phyloP scores from a whole-genome alignment of 2,888 invertebrate genomes.

The Caenorhabditis sp. region DNA sequence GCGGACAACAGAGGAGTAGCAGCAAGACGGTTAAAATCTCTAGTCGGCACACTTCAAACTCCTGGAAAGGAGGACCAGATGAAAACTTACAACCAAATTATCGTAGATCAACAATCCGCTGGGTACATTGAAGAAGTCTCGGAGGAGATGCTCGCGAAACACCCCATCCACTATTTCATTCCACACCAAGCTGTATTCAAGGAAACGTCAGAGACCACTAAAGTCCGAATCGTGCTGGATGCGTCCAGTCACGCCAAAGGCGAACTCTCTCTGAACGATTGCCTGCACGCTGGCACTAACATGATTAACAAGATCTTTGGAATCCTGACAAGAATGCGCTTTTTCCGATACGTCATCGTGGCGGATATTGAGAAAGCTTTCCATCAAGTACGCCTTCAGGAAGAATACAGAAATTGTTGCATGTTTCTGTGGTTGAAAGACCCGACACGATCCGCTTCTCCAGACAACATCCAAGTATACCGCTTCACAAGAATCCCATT shows the following conservation, averaged over 20 bases:
- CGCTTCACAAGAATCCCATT: slow-evolving; percentile 45
- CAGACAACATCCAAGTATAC: slow-evolving; percentile 10
- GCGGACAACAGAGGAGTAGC: background rate
- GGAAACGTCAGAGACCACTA: background rate
- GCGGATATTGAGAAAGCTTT: slow-evolving; percentile 36
- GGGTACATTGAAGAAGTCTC: slow-evolving; percentile 11
- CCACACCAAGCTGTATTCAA: slow-evolving; percentile 14
- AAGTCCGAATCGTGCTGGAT: slow-evolving; percentile 26
- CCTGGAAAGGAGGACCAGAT: too few relatives aligned
- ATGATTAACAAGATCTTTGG: slow-evolving; percentile 5
- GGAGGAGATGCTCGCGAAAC: background rate
- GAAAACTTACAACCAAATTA: background rate
- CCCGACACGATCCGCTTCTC: background rate
- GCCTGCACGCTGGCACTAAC: slow-evolving; percentile 17
- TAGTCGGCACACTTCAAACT: background rate
- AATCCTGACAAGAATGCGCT: slow-evolving; percentile 1
- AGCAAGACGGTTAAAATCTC: background rate
- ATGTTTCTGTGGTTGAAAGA: slow-evolving; percentile 46
- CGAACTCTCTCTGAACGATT: slow-evolving; percentile 25
- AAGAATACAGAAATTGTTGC: slow-evolving; percentile 1
- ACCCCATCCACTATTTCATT: background rate
- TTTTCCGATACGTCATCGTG: background rate
- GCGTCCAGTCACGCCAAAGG: slow-evolving; percentile 4
- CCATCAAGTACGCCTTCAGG: slow-evolving; percentile 17
- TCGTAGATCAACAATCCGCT: background rate